phyloP scores from a whole-genome alignment of 2,113 vertebrate species.

The Chelonoidis abingdonii region DNA sequence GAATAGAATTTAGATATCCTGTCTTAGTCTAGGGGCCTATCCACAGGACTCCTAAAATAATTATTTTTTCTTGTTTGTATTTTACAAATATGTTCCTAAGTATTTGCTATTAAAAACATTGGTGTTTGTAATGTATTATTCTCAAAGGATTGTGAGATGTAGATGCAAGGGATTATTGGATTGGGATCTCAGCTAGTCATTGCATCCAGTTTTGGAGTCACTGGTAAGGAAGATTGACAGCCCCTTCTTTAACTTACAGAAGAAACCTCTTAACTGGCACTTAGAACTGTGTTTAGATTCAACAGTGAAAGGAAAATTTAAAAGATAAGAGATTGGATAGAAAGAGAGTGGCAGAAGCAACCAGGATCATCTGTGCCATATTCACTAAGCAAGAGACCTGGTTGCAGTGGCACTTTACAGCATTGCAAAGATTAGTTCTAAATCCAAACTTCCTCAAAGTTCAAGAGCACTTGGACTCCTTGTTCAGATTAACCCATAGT shows the following conservation, averaged over 20 bases:
- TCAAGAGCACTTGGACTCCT: background rate
- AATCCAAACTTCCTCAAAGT: background rate
- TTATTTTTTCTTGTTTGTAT: background rate
- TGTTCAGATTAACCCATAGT: background rate
- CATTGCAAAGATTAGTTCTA: background rate
- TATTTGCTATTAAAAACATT: accelerated
- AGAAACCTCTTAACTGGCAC: background rate
- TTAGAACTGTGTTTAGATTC: background rate
- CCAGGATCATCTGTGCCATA: background rate
- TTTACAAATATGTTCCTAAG: background rate
- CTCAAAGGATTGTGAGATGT: background rate
- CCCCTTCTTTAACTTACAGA: background rate
- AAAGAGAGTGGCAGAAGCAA: background rate
- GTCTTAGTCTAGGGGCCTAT: background rate
- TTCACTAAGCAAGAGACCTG: background rate
- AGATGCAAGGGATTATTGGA: background rate
- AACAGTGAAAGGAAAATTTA: background rate
- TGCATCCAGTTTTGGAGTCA: background rate
- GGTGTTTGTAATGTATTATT: accelerated
- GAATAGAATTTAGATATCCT: background rate
- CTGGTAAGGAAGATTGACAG: accelerated
- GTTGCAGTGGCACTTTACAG: background rate
- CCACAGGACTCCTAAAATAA: background rate
- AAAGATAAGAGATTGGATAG: background rate
- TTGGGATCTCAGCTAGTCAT: background rate